Base-by-base conservation (phyloP, 2,888 invertebrate genomes). In the Drosophila suboccidentalis region DNA sequence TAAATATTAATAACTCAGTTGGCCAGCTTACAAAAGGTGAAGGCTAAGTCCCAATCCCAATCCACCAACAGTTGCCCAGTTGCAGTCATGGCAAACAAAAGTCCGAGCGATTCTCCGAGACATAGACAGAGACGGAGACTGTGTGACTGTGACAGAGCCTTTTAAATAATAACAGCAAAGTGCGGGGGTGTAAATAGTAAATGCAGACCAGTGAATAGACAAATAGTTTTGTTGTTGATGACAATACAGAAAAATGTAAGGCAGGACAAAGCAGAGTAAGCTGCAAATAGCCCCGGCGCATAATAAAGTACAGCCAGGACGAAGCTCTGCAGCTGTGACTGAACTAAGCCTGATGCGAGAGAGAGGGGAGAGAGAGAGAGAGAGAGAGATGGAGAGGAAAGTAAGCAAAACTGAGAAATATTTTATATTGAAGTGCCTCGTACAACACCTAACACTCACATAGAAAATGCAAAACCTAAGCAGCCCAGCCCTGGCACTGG, bases 1-100 rank as follows among this genome's bases (percentile, higher is more conserved):
- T 86, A 86, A 86, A 86, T 86, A 90, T 90, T 90, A 86, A 86
- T 86, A 90, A 86, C 90, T 89, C 66, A 70, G 69, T 54, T 77
- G 71, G 82, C 57, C 70, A 70, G 64, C 65, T 67, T 54, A 55
- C 67, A 80, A 86, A 90, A 84, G 90, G 84, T 90, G 89, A 88
- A 90, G 80, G 80, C 83, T 88, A 71, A 90, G 76, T 44, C 82
- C 47, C 39, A 38, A 5, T 26, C 26, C 5, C 26, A 50, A 36
- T 36, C 22, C 29, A 29, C 39, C 53, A 53, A 41, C 53, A 29
- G 43, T 43, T 36, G 17, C 17, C 34, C 47, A 34, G 50, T 55
- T 80, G 76, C 81, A 76, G 65, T 71, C 59, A 50, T 26, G 51
- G 81, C 84, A 84, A 76, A 84, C 78, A 80, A 64, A 57, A 61